phyloP scores from a whole-genome alignment of 2,888 invertebrate species.

The Andrena minutula region DNA sequence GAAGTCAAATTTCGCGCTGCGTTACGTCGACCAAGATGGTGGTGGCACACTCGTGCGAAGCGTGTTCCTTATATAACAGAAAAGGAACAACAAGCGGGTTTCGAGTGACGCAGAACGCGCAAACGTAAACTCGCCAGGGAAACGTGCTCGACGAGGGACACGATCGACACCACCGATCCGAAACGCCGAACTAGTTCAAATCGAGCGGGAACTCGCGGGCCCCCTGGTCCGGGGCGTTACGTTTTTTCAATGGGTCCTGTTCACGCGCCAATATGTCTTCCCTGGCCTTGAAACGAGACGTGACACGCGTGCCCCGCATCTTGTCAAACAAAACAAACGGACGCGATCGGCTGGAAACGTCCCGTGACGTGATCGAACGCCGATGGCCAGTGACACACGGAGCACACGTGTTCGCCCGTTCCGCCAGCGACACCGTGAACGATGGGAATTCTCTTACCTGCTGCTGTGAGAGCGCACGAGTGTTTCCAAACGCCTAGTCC shows the following conservation, averaged over 20 bases:
- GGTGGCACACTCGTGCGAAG: conserved; percentile 64
- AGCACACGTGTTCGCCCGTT: conserved; percentile 32
- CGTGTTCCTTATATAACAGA: conserved; percentile 73
- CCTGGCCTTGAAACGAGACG: conserved; percentile 69
- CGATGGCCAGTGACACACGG: conserved; percentile 9
- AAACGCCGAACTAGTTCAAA: not conserved
- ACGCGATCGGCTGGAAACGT: not conserved
- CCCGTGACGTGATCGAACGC: not conserved
- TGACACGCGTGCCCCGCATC: conserved; percentile 63
- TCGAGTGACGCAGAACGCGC: conserved; percentile 51
- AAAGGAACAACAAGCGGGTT: conserved; percentile 65
- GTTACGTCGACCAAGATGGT: conserved; percentile 67
- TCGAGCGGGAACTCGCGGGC: not conserved
- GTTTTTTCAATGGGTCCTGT: conserved; percentile 51
- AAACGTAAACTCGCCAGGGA: conserved; percentile 45
- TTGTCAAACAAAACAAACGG: conserved; percentile 57
- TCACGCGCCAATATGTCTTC: conserved; percentile 72
- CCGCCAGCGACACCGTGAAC: not conserved
- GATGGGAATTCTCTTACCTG: conserved; percentile 64
- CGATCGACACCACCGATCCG: not conserved
- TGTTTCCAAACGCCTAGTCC: not conserved
- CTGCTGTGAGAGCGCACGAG: conserved; percentile 53
- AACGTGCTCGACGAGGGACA: conserved; percentile 19
- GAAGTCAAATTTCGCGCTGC: conserved; percentile 60
- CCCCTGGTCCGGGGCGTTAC: not conserved